Evolutionary conservation across 1,140 invertebrate genomes (phyloP).

Genomic region (Zaprionus inermis): DNA sequence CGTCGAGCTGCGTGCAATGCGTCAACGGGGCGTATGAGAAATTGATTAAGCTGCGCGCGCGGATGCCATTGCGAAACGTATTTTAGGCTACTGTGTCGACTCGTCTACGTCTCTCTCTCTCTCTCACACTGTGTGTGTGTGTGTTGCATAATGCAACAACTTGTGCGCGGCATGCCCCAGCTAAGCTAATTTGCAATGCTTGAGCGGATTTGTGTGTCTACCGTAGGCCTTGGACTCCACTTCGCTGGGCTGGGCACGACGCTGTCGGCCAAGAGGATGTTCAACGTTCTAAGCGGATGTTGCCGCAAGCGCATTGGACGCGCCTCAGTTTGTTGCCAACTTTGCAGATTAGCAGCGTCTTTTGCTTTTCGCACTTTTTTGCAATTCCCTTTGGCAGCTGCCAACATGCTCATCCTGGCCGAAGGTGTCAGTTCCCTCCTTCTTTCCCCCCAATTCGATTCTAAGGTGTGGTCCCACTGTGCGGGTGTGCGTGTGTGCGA

Average conservation of each 20-base stretch:
- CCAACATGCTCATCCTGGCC: slow-evolving; percentile 3
- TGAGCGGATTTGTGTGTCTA: slow-evolving; percentile 70
- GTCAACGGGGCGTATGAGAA: slow-evolving; percentile 54
- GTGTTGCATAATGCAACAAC: slow-evolving; percentile 37
- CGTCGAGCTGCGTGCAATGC: slow-evolving; percentile 9
- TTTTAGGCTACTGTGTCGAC: slow-evolving; percentile 54
- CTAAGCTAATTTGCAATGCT: slow-evolving; percentile 72
- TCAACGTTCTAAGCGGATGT: slow-evolving; percentile 60
- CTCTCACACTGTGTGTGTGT: slow-evolving; percentile 29
- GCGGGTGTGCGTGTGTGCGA: background rate
- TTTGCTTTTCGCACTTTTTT: slow-evolving; percentile 10
- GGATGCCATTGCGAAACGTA: slow-evolving; percentile 48
- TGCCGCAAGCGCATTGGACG: slow-evolving; percentile 10
- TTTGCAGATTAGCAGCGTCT: slow-evolving; percentile 23
- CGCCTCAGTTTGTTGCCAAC: background rate
- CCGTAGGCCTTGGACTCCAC: slow-evolving; percentile 31
- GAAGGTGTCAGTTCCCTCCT: background rate
- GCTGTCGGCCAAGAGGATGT: slow-evolving; percentile 60
- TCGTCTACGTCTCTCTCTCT: background rate
- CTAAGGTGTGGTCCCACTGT: slow-evolving; percentile 56
- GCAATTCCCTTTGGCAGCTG: background rate
- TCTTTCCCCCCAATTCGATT: background rate
- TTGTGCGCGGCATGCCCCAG: slow-evolving; percentile 44
- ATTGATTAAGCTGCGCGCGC: slow-evolving; percentile 62
- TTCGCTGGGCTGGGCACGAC: background rate